A percentile compares a stretch with the other conserved stretches of the same genome.
phyloP scores from a whole-genome alignment of 2,113 vertebrate genomes.

The Prietella phreatophila region DNA sequence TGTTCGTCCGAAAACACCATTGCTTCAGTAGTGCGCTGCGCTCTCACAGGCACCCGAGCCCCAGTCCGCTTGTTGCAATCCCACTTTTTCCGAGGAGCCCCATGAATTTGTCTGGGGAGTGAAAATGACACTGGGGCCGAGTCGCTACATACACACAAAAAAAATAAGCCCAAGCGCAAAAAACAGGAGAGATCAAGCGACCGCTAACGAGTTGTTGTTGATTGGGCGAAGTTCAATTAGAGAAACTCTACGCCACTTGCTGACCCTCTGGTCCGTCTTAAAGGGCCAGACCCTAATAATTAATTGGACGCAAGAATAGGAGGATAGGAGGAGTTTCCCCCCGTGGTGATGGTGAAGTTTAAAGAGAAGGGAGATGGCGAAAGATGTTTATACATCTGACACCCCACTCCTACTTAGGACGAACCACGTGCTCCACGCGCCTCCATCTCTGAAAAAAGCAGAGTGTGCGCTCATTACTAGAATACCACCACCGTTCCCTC shows the following conservation, averaged over 20 bases:
- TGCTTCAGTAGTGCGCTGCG: constrained; percentile 64
- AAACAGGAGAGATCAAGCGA: constrained; percentile 60
- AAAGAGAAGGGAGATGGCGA: constrained; percentile 61
- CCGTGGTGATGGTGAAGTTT: constrained; percentile 59
- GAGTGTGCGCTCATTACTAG: constrained; percentile 57
- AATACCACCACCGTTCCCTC: constrained; percentile 35
- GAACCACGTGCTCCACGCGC: constrained; percentile 55
- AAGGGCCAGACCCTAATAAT: constrained; percentile 77
- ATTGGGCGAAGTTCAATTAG: constrained; percentile 82
- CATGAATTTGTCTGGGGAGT: constrained; percentile 70
- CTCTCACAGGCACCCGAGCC: constrained; percentile 60
- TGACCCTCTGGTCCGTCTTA: constrained; percentile 80
- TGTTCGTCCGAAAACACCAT: constrained; percentile 68
- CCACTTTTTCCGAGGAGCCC: constrained; percentile 67
- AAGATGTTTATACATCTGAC: constrained; percentile 73
- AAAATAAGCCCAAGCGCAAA: constrained; percentile 59
- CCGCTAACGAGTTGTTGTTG: constrained; percentile 81
- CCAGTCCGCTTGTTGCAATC: constrained; percentile 67
- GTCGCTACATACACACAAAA: constrained; percentile 56
- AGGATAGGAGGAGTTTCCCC: constrained; percentile 82
- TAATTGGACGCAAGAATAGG: constrained; percentile 80
- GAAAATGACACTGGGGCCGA: constrained; percentile 58
- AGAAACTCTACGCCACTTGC: constrained; percentile 75
- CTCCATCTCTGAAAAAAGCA: constrained; percentile 58
- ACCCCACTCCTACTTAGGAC: constrained; percentile 65